Conservation (phyloP, 2,888 invertebrate species). For the Fragum whitleyi region DNA sequence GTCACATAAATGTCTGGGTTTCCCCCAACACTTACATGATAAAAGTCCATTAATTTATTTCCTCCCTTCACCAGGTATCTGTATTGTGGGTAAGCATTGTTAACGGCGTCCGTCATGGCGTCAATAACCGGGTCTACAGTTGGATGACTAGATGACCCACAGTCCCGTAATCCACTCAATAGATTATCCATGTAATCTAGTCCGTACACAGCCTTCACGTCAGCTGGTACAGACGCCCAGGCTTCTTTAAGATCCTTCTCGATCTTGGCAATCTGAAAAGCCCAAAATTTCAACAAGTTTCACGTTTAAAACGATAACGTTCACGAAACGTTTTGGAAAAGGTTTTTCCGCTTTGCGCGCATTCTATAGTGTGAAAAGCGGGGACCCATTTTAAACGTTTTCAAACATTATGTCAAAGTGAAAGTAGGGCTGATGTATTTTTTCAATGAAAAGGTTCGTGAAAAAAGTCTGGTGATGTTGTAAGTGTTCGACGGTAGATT, state of each 20-base stretch:
- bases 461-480: too few relatives aligned
- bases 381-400: too few relatives aligned
- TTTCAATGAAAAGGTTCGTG: too few relatives aligned
- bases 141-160: slow-evolving; percentile 23
- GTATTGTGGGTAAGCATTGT: slow-evolving; percentile 45
- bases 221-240: slow-evolving; percentile 37
- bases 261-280: slow-evolving; percentile 13
- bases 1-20: too few relatives aligned
- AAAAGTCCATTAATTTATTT: slow-evolving; percentile 46
- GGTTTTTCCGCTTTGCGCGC: too few relatives aligned
- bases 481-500: too few relatives aligned
- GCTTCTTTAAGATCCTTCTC: slow-evolving; percentile 31
- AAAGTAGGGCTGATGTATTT: too few relatives aligned
- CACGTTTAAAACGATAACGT: too few relatives aligned
- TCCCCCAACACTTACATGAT: slow-evolving; percentile 58
- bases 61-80: slow-evolving; percentile 64
- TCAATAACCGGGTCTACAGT: slow-evolving; percentile 59
- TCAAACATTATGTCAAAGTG: too few relatives aligned
- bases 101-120: slow-evolving; percentile 60
- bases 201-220: slow-evolving; percentile 46
- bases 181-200: slow-evolving; percentile 39
- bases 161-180: slow-evolving; percentile 3
- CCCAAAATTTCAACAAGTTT: too few relatives aligned
- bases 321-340: too few relatives aligned
- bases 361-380: too few relatives aligned